These are phyloP conservation scores for Cuniculus paca DNA, from an alignment of 2,797 vertebrate genomes.

Conservation along the genomic window DNA sequence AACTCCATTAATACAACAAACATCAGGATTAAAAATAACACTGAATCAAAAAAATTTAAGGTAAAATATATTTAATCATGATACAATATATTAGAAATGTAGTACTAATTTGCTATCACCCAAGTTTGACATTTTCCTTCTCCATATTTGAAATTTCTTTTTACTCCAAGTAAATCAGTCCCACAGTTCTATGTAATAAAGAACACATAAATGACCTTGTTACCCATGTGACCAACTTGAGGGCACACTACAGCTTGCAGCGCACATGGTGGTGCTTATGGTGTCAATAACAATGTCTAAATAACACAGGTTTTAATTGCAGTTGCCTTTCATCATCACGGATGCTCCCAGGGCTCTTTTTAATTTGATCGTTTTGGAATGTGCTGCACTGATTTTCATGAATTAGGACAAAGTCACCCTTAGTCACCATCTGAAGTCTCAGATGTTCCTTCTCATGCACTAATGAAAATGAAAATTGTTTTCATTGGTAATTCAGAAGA, in stretches of 20 bases:
- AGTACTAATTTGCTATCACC: background rate
- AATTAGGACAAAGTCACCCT: conserved; percentile 81
- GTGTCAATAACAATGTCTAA: conserved; percentile 73
- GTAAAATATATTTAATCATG: background rate
- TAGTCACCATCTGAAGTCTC: conserved; percentile 75
- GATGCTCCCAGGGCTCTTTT: conserved; percentile 71
- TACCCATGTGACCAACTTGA: conserved; percentile 63
- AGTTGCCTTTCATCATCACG: conserved; percentile 65
- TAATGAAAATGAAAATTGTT: conserved; percentile 75
- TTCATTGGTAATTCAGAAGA: conserved; percentile 66
- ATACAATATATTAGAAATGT: background rate
- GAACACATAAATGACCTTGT: conserved; percentile 51
- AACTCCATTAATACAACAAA: background rate
- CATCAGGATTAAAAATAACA: background rate
- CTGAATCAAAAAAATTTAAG: background rate
- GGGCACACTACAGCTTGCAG: conserved; percentile 59
- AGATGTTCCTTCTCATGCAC: conserved; percentile 72
- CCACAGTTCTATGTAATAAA: conserved; percentile 35
- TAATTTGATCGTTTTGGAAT: conserved; percentile 72
- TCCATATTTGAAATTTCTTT: conserved; percentile 13
- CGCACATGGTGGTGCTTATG: conserved; percentile 69
- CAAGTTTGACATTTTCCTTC: conserved; percentile 2
- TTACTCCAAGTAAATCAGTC: conserved; percentile 56
- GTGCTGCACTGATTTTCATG: conserved; percentile 68
- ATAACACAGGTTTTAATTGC: conserved; percentile 72